These are phyloP conservation scores for Drosophila subpulchrella DNA, from an alignment of 1,140 invertebrate species.

Conservation along the genomic window DNA sequence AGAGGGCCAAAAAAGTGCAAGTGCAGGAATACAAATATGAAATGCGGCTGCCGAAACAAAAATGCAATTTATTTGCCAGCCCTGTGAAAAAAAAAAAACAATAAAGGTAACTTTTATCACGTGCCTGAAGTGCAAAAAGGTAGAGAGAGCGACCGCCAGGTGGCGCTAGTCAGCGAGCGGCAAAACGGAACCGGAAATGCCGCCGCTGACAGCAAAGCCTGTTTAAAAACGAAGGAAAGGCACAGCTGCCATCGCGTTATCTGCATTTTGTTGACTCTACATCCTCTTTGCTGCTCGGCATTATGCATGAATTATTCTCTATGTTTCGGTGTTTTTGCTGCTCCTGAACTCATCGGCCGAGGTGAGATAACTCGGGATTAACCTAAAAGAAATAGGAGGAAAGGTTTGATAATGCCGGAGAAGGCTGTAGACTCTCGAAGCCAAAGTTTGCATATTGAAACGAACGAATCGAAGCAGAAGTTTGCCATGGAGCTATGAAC, in stretches of 20 bases:
- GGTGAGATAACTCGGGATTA: conserved; percentile 52
- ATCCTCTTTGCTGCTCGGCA: conserved; percentile 3
- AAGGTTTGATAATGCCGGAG: background rate
- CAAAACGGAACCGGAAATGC: conserved; percentile 67
- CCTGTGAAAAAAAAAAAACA: conserved; percentile 12
- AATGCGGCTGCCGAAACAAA: conserved; percentile 62
- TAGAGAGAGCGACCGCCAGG: conserved; percentile 47
- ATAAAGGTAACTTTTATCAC: conserved; percentile 56
- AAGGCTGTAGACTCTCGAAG: background rate
- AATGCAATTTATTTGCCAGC: conserved; percentile 67
- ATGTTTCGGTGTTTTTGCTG: conserved; percentile 6
- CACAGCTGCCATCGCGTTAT: conserved; percentile 63
- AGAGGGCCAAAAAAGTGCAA: conserved; percentile 12
- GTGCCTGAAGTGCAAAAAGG: conserved; percentile 15
- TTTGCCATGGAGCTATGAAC: too few species aligned
- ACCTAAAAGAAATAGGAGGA: conserved; percentile 1
- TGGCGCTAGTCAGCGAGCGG: conserved; percentile 50
- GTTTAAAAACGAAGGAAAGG: conserved; percentile 16
- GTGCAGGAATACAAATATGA: conserved; percentile 50
- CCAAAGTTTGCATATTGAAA: background rate
- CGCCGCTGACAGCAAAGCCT: conserved; percentile 67
- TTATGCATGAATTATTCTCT: conserved; percentile 46
- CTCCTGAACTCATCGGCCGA: background rate
- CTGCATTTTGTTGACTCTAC: conserved; percentile 38
- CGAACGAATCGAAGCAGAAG: background rate